Evolutionary conservation across 2,888 invertebrate genomes (phyloP), one percentile per base, ranked within the genome.

Genomic region (Labia minor): DNA sequence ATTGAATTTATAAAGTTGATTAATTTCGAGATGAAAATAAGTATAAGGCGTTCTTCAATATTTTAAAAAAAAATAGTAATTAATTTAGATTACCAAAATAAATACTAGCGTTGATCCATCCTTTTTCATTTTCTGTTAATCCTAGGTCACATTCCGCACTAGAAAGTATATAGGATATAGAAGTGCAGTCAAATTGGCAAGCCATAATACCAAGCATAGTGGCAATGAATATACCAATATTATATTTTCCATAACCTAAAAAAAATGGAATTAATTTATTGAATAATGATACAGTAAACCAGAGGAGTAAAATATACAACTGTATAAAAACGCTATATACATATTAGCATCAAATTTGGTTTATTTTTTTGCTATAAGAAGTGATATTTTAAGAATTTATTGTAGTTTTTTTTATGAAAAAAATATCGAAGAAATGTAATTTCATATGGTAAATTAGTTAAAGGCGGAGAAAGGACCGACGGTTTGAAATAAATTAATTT

Each of bases 91-190:
- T 75, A 86, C 90, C 90, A 74, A 85, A 81, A 77, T 89, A 90
- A 2, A 87, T 86, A 68, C 86, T 82, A 1, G 87, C 86, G 68
- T 86, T 86, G 1, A 90, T 77, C 0, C 85, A 78, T 1, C 90
- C 90, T 80, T 90, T 89, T 65, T 88, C 84, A 20, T 86, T 74
- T 8, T 87, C 77, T 0, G 84, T 82, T 61, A 90, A 78, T 37
- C 84, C 76, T 72, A 91, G 82, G 73, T 89, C 87, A 72, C 90
- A 90, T 75, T 88, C 86, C 0, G 89, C 88, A 37, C 85, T 82
- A 0, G 90, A 88, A 74, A 90, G 81, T 72, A 90, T 84, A 74
- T 86, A 90, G 0, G 89, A 86, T 72, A 86, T 83, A 1, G 86
- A 84, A 65, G 88, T 86, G 68, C 88, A 86, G 73, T 88, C 88